Percentiles rank a stretch among this genome's conserved stretches.
These are phyloP conservation scores for Alauda arvensis DNA, from an alignment of 2,797 vertebrate genomes.

Conservation along the genomic window DNA sequence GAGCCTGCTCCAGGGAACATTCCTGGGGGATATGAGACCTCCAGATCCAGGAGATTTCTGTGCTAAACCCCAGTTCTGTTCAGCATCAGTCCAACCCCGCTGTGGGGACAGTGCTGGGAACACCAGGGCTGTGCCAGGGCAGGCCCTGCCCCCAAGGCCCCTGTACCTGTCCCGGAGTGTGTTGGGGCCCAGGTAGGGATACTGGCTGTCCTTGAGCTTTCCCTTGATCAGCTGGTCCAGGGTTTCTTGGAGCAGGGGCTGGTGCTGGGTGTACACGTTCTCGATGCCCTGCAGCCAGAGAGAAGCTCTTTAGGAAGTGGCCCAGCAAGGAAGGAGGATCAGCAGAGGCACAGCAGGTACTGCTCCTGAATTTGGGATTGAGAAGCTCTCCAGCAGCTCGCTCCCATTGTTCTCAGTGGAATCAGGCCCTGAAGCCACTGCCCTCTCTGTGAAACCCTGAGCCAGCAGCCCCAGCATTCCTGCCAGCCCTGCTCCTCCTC, in stretches of 20 bases:
- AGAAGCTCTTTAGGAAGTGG: background rate
- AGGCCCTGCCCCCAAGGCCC: background rate
- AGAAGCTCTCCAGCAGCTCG: background rate
- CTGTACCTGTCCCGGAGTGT: conserved; percentile 88
- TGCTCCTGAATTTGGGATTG: background rate
- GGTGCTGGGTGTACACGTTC: conserved; percentile 94
- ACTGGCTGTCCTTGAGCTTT: conserved; percentile 90
- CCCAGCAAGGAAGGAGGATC: background rate
- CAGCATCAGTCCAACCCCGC: fast-evolving
- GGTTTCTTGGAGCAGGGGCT: conserved; percentile 89
- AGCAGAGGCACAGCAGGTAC: background rate
- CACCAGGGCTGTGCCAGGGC: background rate
- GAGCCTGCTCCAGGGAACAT: background rate
- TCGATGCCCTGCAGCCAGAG: conserved; percentile 82
- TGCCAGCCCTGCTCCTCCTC: background rate
- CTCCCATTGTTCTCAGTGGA: fast-evolving
- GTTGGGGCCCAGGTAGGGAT: conserved; percentile 92
- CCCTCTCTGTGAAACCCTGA: background rate
- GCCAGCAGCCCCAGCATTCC: background rate
- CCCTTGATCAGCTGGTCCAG: conserved; percentile 95
- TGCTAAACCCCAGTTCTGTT: background rate
- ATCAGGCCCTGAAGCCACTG: background rate
- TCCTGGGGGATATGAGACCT: background rate
- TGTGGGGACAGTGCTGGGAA: background rate
- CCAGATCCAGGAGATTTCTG: background rate